phyloP scores from a whole-genome alignment of 2,113 vertebrate genomes.

The Epinephelus moara region DNA sequence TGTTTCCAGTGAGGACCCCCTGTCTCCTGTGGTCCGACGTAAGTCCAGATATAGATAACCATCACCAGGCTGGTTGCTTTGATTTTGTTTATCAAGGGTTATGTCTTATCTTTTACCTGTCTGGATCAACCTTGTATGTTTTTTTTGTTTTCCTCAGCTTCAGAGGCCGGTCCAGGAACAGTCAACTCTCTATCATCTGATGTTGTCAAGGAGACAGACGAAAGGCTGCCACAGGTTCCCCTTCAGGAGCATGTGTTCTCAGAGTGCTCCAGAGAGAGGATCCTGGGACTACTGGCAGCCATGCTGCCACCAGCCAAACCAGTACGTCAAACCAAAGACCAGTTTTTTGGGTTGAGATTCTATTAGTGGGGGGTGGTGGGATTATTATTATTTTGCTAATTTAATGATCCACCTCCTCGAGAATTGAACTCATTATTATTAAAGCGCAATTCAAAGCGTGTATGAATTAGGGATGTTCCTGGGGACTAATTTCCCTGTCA shows the following conservation, averaged over 20 bases:
- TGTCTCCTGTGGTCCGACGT: constrained; percentile 81
- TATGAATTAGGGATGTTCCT: no score
- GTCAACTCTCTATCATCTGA: constrained; percentile 71
- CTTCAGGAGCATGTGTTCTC: constrained; percentile 95
- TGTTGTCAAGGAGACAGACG: constrained; percentile 77
- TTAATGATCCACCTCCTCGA: no score
- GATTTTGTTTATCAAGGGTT: not conserved
- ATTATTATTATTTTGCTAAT: no score
- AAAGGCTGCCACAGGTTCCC: constrained; percentile 83
- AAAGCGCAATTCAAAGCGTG: no score
- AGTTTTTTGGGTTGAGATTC: not conserved
- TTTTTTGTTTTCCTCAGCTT: constrained; percentile 20
- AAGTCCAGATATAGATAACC: constrained; percentile 22
- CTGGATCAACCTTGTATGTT: not conserved
- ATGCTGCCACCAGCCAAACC: constrained; percentile 93
- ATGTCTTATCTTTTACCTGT: not conserved
- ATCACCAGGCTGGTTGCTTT: not conserved
- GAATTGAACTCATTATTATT: no score
- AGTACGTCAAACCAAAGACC: constrained; percentile 74
- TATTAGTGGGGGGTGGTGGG: no score
- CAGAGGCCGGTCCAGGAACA: constrained; percentile 70
- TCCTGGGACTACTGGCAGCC: constrained; percentile 94
- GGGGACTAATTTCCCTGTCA: no score
- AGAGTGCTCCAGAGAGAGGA: constrained; percentile 97
- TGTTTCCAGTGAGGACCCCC: constrained; percentile 81